A percentile compares a stretch with the other conserved stretches of the same genome.
phyloP scores from a whole-genome alignment of 2,888 invertebrate genomes.

The Rhamphomyia laevipes region DNA sequence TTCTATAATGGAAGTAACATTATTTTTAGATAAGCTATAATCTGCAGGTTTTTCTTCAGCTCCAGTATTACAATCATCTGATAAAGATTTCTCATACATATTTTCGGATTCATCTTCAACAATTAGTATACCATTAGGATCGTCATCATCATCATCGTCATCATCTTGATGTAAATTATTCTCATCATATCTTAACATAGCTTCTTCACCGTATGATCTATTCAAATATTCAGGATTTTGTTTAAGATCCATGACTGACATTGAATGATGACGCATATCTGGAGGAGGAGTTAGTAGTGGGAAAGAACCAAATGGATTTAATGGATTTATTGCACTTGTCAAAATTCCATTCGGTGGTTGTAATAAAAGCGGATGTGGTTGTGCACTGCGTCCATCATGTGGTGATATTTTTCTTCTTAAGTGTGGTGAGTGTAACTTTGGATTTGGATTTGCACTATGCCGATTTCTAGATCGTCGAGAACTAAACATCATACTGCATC shows the following conservation, averaged over 20 bases:
- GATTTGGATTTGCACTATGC: conserved; percentile 97
- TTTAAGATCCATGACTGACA: conserved; percentile 49
- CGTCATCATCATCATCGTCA: conserved; percentile 33
- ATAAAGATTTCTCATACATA: conserved; percentile 34
- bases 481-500: conserved; percentile 99
- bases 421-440: conserved; percentile 93
- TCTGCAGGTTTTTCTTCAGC: conserved; percentile 44
- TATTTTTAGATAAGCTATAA: conserved; percentile 49
- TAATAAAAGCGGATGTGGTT: conserved; percentile 68
- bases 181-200: conserved; percentile 42
- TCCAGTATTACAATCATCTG: conserved; percentile 29
- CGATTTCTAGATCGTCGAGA: conserved; percentile 89
- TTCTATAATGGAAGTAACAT: conserved; percentile 18
- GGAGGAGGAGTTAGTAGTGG: conserved; percentile 57
- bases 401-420: conserved; percentile 86
- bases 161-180: conserved; percentile 37
- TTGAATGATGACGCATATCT: conserved; percentile 31
- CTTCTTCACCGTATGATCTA: conserved; percentile 40
- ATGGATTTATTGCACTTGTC: conserved; percentile 54
- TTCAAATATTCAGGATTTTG: conserved; percentile 47
- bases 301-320: conserved; percentile 67
- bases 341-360: conserved; percentile 47
- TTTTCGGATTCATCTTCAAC: conserved; percentile 68
- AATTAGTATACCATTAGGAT: conserved; percentile 58
- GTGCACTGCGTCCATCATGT: conserved; percentile 82